These are phyloP conservation scores for Baccha elongata DNA, from an alignment of 2,888 invertebrate genomes.

Conservation along the genomic window DNA sequence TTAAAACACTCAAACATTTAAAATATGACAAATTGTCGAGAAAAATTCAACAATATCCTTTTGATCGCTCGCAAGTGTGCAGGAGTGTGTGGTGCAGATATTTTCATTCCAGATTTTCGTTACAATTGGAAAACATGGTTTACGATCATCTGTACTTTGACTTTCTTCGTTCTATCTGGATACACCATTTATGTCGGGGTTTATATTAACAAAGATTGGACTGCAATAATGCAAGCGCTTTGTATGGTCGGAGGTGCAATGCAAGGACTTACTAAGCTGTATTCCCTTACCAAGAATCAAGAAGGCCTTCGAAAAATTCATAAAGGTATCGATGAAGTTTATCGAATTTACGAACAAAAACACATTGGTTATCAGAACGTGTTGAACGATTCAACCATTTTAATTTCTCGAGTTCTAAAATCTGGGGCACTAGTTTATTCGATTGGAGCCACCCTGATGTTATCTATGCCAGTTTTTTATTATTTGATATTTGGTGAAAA, in stretches of 20 bases:
- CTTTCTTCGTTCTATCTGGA: constrained; percentile 71
- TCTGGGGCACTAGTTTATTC: constrained; percentile 63
- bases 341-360: constrained; percentile 73
- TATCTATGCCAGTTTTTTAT: constrained; percentile 57
- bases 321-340: constrained; percentile 63
- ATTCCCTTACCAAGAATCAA: neutral
- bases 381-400: constrained; percentile 67
- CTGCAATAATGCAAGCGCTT: constrained; percentile 74
- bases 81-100: constrained; percentile 74
- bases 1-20: neutral
- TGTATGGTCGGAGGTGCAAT: constrained; percentile 72
- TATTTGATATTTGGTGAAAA: constrained; percentile 55
- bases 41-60: neutral
- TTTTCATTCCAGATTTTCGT: constrained; percentile 71
- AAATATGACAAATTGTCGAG: constrained; percentile 1
- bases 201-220: constrained; percentile 74
- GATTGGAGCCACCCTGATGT: neutral
- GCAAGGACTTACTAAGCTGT: neutral
- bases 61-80: constrained; percentile 14
- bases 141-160: constrained; percentile 45
- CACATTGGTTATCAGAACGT: constrained; percentile 66
- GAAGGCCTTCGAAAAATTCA: neutral
- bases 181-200: constrained; percentile 77
- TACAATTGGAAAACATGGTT: constrained; percentile 74
- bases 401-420: constrained; percentile 59